A percentile compares a stretch with the other conserved stretches of the same genome.
phyloP scores from a whole-genome alignment of 2,113 vertebrate species.

The Platichthys flesus region DNA sequence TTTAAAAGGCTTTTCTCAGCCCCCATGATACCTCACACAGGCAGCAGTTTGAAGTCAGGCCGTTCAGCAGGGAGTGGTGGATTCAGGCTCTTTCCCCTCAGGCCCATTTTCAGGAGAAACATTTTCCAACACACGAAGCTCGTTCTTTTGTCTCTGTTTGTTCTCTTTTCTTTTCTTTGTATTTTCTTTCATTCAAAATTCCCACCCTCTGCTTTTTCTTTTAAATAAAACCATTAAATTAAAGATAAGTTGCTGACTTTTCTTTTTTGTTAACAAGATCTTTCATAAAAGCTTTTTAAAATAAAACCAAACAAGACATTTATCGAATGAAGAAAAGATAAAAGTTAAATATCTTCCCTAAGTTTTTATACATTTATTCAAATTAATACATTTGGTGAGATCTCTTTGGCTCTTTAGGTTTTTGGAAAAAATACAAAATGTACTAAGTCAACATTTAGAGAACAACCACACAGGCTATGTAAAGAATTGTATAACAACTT shows the following conservation, averaged over 20 bases:
- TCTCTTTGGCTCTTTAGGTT: neutral
- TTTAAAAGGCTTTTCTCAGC: slow-evolving; percentile 75
- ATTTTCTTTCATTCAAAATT: neutral
- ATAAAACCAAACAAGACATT: neutral
- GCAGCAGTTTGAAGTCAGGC: slow-evolving; percentile 67
- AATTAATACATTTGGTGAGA: neutral
- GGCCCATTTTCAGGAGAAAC: slow-evolving; percentile 45
- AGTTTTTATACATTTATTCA: neutral
- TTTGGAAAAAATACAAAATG: neutral
- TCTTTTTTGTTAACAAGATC: neutral
- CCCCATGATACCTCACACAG: slow-evolving; percentile 70
- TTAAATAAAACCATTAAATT: neutral
- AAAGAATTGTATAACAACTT: neutral
- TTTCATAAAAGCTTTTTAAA: neutral
- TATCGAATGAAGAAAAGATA: neutral
- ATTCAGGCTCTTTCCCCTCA: slow-evolving; percentile 38
- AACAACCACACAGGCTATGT: neutral
- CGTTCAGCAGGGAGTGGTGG: slow-evolving; percentile 39
- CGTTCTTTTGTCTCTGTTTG: neutral
- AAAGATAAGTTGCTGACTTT: neutral
- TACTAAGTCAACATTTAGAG: neutral
- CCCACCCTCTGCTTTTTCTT: neutral
- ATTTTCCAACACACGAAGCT: slow-evolving; percentile 42
- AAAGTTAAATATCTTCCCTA: neutral
- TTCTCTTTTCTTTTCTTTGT: neutral